These are phyloP conservation scores for Psittacula derbiana DNA, from an alignment of 2,797 vertebrate genomes.

Conservation along the genomic window DNA sequence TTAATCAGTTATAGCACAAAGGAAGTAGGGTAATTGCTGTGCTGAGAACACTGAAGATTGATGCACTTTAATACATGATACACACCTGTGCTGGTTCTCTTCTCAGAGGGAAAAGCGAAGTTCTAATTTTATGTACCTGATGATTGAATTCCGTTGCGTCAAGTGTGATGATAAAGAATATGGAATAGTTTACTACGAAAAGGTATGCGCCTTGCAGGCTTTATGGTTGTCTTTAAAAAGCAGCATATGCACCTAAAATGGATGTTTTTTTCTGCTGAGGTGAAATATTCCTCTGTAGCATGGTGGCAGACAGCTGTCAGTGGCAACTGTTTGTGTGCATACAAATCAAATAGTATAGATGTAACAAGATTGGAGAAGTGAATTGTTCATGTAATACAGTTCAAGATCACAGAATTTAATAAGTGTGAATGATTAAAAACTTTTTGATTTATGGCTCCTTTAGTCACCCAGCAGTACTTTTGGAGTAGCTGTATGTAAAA, in stretches of 20 bases:
- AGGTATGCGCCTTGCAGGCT: slow-evolving; percentile 80
- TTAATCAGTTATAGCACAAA: neutral
- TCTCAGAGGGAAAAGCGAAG: slow-evolving; percentile 95
- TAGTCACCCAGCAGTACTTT: neutral
- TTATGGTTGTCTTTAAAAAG: slow-evolving; percentile 21
- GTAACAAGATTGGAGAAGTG: slow-evolving; percentile 50
- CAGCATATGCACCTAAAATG: slow-evolving; percentile 14
- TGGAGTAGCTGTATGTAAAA: neutral
- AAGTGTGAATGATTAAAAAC: slow-evolving; percentile 58
- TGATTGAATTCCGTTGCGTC: slow-evolving; percentile 97
- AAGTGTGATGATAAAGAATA: slow-evolving; percentile 94
- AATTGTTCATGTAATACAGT: slow-evolving; percentile 43
- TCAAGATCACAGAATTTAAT: slow-evolving; percentile 55
- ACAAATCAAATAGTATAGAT: slow-evolving; percentile 57
- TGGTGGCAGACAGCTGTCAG: slow-evolving; percentile 56
- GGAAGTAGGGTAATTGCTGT: neutral
- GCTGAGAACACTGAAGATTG: neutral
- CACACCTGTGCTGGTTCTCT: neutral
- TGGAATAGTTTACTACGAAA: slow-evolving; percentile 97
- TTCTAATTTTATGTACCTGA: slow-evolving; percentile 99
- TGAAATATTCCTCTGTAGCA: slow-evolving; percentile 36
- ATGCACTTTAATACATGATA: neutral
- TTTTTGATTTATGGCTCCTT: slow-evolving; percentile 42
- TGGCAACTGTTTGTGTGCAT: slow-evolving; percentile 42
- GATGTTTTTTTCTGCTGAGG: slow-evolving; percentile 22